Evolutionary conservation across 2,797 vertebrate species (phyloP).

Genomic region (Phataginus tetradactyla): DNA sequence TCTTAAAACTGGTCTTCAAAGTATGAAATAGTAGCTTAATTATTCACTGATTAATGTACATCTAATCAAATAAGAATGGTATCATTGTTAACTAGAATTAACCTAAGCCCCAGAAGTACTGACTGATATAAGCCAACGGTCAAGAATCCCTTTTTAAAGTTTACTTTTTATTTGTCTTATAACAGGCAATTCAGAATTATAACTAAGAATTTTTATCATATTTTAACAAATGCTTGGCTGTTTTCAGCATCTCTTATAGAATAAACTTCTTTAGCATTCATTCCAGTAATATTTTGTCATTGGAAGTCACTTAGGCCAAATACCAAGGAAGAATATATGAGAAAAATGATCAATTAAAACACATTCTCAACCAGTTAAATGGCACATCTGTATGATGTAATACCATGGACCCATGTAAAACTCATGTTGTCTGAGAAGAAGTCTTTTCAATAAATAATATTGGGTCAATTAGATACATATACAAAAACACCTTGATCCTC

Average conservation of each 20-base stretch:
- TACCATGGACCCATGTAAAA: not conserved
- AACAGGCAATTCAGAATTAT: slow-evolving; percentile 34
- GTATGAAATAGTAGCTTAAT: not conserved
- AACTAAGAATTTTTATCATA: slow-evolving; percentile 39
- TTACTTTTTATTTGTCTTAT: not conserved
- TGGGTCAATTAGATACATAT: not conserved
- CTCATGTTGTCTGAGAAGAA: not conserved
- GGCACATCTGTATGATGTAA: not conserved
- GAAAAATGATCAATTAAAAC: slow-evolving; percentile 30
- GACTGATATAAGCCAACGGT: slow-evolving; percentile 29
- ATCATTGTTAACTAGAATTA: slow-evolving; percentile 31
- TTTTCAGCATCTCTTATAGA: slow-evolving; percentile 37
- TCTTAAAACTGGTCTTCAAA: not conserved
- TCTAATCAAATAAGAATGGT: slow-evolving; percentile 17
- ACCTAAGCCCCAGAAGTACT: not conserved
- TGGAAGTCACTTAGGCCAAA: not conserved
- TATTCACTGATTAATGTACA: not conserved
- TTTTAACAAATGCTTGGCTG: slow-evolving; percentile 8
- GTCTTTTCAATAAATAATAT: not conserved
- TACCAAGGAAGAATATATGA: slow-evolving; percentile 22
- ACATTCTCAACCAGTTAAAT: not conserved
- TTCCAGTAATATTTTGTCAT: not conserved
- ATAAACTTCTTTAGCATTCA: not conserved
- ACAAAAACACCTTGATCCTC: not conserved
- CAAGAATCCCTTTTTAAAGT: slow-evolving; percentile 40